phyloP scores from a whole-genome alignment of 2,888 invertebrate species.

The Parthenolecanium corni region DNA sequence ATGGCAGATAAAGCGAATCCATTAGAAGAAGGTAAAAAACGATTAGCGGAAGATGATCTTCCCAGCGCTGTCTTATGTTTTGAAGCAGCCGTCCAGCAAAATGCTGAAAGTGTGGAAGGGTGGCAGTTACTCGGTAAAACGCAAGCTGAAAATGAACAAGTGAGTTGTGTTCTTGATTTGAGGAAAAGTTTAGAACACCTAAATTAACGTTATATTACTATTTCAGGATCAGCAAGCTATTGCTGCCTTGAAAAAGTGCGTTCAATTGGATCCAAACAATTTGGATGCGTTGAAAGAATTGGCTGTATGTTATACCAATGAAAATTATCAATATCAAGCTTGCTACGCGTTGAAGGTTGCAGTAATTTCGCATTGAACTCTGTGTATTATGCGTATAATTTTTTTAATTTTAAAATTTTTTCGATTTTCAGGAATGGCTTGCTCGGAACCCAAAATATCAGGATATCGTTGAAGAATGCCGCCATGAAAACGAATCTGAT shows the following conservation, averaged over 20 bases:
- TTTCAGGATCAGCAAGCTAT: slow-evolving; percentile 76
- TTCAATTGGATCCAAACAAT: slow-evolving; percentile 67
- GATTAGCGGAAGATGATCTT: slow-evolving; percentile 74
- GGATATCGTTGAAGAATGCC: slow-evolving; percentile 48
- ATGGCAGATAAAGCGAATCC: slow-evolving; percentile 65
- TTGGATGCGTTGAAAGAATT: slow-evolving; percentile 75
- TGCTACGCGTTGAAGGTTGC: slow-evolving; percentile 48
- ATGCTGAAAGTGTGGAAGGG: slow-evolving; percentile 63
- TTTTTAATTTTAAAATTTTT: slow-evolving; percentile 23
- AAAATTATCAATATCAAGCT: slow-evolving; percentile 82
- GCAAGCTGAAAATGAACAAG: slow-evolving; percentile 95
- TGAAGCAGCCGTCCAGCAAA: slow-evolving; percentile 83
- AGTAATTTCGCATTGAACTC: background rate
- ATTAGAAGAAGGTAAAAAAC: slow-evolving; percentile 72
- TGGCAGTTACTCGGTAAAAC: slow-evolving; percentile 83
- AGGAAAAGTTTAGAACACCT: too few relatives aligned
- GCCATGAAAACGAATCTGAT: slow-evolving; percentile 32
- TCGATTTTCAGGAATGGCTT: slow-evolving; percentile 51
- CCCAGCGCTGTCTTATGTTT: slow-evolving; percentile 92
- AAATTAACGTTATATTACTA: background rate
- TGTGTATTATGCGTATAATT: background rate
- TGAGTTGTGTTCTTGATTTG: slow-evolving; percentile 31
- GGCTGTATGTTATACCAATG: slow-evolving; percentile 92
- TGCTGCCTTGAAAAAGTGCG: slow-evolving; percentile 74
- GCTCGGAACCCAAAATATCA: slow-evolving; percentile 68